phyloP scores from a whole-genome alignment of 2,888 invertebrate species.

The Unio delphinus region DNA sequence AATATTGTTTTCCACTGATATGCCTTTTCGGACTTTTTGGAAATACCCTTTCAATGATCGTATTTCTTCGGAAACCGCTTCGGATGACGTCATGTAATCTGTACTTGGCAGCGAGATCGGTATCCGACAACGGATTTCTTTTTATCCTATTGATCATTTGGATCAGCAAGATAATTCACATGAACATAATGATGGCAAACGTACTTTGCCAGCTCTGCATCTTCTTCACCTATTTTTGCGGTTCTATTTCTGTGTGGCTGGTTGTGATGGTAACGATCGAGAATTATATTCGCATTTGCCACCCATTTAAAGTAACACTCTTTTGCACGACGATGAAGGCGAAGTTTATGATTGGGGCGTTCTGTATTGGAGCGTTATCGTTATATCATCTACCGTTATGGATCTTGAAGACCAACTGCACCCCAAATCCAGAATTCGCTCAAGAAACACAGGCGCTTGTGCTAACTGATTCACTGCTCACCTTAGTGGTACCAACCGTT shows the following conservation, averaged over 20 bases:
- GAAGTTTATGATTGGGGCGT: slow-evolving; percentile 24
- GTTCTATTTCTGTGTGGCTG: slow-evolving; percentile 86
- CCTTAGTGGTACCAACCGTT: slow-evolving; percentile 26
- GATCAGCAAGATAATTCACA: slow-evolving; percentile 20
- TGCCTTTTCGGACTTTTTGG: slow-evolving; percentile 79
- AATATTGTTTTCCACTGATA: slow-evolving; percentile 26
- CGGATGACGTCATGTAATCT: slow-evolving; percentile 82
- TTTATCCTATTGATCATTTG: slow-evolving; percentile 75
- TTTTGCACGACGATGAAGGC: slow-evolving; percentile 50
- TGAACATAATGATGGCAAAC: no score
- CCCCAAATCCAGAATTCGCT: slow-evolving; percentile 21
- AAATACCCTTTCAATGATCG: slow-evolving; percentile 81
- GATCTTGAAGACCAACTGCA: slow-evolving; percentile 39
- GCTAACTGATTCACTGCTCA: slow-evolving; percentile 36
- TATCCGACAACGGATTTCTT: slow-evolving; percentile 85
- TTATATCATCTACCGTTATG: slow-evolving; percentile 53
- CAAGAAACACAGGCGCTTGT: slow-evolving; percentile 36
- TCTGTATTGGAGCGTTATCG: slow-evolving; percentile 30
- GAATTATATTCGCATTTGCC: slow-evolving; percentile 84
- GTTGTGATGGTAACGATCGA: slow-evolving; percentile 89
- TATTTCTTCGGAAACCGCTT: slow-evolving; percentile 82
- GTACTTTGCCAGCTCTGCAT: no score
- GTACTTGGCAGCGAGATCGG: slow-evolving; percentile 83
- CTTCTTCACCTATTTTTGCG: slow-evolving; percentile 47
- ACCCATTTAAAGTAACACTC: slow-evolving; percentile 76